Conservation (phyloP, 2,797 vertebrate species). For the Anguilla anguilla region DNA sequence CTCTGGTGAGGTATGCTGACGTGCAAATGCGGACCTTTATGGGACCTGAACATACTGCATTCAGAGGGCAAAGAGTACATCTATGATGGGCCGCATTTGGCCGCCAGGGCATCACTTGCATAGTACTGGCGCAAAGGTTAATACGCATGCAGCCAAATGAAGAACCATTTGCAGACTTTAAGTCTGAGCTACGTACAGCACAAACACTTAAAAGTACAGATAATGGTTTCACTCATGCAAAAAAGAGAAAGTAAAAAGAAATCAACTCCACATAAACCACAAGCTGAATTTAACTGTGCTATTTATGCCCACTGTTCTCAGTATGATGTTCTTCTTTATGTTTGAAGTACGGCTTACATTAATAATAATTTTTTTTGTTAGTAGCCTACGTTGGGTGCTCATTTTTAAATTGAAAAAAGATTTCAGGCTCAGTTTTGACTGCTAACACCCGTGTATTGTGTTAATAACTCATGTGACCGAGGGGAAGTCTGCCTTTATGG, state of each 20-base stretch:
- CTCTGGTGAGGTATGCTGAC: background rate
- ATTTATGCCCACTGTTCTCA: background rate
- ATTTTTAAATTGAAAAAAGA: background rate
- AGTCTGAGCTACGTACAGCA: too few relatives aligned
- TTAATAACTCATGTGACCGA: background rate
- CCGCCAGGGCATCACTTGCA: background rate
- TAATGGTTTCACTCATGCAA: background rate
- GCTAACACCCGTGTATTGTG: background rate
- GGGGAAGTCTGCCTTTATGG: background rate
- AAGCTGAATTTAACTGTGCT: background rate
- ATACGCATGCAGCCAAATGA: background rate
- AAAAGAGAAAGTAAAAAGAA: background rate
- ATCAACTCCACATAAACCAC: background rate
- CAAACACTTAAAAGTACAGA: background rate
- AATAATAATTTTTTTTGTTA: background rate
- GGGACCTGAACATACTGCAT: background rate
- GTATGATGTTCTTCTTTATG: background rate
- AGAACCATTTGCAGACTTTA: background rate
- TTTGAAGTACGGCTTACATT: background rate
- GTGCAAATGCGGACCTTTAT: background rate
- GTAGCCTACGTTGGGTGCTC: background rate
- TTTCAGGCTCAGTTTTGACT: background rate
- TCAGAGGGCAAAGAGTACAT: background rate
- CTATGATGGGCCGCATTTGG: background rate
- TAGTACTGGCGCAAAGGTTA: background rate